Evolutionary conservation across 1,140 invertebrate genomes (phyloP).

Genomic region (Coenobita brevimanus): DNA sequence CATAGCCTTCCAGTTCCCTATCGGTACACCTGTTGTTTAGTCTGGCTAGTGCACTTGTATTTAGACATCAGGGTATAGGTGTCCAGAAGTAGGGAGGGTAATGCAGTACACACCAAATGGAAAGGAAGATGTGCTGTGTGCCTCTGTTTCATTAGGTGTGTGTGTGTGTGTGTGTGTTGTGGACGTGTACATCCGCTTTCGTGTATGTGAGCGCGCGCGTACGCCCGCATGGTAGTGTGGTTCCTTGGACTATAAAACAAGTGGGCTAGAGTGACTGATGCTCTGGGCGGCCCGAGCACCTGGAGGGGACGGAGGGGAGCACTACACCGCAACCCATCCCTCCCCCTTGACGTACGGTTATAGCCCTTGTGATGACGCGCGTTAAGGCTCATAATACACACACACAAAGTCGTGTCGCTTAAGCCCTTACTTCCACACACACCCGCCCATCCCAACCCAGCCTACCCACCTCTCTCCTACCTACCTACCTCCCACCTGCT

Average conservation of each 20-base stretch:
- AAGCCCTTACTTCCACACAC: background rate
- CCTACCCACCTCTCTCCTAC: background rate
- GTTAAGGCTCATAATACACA: conserved; percentile 29
- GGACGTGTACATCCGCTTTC: too few species aligned
- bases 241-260: conserved; percentile 22
- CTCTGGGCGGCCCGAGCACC: background rate
- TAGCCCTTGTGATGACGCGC: conserved; percentile 25
- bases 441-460: background rate
- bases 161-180: too few species aligned
- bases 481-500: background rate
- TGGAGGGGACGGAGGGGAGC: background rate
- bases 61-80: too few species aligned
- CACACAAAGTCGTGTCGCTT: background rate
- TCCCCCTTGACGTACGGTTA: conserved; percentile 8
- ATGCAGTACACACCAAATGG: too few species aligned
- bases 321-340: too few species aligned
- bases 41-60: too few species aligned
- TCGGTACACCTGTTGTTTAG: too few species aligned
- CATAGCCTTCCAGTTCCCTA: too few species aligned
- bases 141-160: too few species aligned
- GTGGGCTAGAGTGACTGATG: conserved; percentile 19
- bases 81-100: too few species aligned
- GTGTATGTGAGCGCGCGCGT: background rate
- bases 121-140: background rate
- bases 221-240: too few species aligned